Conservation (phyloP, 2,888 invertebrate species). For the Drosophila mimetica region DNA sequence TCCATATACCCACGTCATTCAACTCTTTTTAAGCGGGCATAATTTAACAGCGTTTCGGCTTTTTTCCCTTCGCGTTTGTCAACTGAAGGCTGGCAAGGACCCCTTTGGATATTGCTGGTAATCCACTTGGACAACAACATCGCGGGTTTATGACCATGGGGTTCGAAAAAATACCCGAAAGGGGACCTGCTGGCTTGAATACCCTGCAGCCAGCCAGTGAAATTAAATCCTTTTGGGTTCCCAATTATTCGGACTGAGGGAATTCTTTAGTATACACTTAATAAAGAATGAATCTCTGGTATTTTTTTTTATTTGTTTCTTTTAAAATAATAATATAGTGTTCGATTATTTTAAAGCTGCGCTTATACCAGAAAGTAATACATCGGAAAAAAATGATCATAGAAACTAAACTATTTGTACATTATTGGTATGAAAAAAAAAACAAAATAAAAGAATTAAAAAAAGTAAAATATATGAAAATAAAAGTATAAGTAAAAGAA, state of each 20-base stretch:
- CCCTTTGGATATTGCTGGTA: slow-evolving; percentile 70
- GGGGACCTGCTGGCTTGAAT: slow-evolving; percentile 25
- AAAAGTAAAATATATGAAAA: too few species aligned
- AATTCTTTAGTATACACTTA: neutral
- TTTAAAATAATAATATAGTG: too few species aligned
- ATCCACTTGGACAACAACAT: slow-evolving; percentile 69
- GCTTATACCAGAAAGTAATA: too few species aligned
- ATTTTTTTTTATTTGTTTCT: too few species aligned
- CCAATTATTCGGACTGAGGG: neutral
- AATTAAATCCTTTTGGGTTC: slow-evolving; percentile 19
- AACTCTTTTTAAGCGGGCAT: slow-evolving; percentile 74
- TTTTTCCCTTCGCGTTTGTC: slow-evolving; percentile 42
- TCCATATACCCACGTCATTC: slow-evolving; percentile 56
- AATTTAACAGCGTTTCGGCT: slow-evolving; percentile 67
- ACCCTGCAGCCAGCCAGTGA: slow-evolving; percentile 46
- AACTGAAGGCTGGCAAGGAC: slow-evolving; percentile 44
- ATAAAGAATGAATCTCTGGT: neutral
- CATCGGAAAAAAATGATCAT: too few species aligned
- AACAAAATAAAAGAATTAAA: too few species aligned
- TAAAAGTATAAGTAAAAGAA: too few species aligned
- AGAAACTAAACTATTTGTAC: too few species aligned
- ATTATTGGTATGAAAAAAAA: too few species aligned
- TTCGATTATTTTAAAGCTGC: too few species aligned
- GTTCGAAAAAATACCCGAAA: slow-evolving; percentile 26
- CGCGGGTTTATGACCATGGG: slow-evolving; percentile 41